Evolutionary conservation across 2,888 invertebrate genomes (phyloP), one percentile per base, ranked within the genome.

Genomic region (Tetranychus truncatus): DNA sequence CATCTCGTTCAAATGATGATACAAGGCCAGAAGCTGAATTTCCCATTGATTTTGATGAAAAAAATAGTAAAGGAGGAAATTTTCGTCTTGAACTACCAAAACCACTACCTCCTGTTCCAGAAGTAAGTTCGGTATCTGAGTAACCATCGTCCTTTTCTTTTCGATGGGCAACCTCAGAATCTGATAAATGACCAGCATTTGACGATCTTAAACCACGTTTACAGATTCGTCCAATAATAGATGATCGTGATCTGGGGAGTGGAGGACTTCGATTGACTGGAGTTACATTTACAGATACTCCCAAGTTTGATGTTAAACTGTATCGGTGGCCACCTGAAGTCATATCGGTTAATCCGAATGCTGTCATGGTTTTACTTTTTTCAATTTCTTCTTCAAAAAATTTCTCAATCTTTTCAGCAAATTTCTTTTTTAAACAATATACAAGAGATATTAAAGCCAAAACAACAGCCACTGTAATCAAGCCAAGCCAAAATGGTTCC

Each of bases 401-500:
- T 81, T 90, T 90, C 82, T 91, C 91, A 76, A 91, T 88, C 83
- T 91, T 90, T 81, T 91, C 91, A 0, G 91, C 91, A 82, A 91
- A 91, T 83, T 91, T 91, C 74, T 91, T 84, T 81, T 91, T 90
- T 79, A 91, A 89, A 82, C 91, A 90, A 89, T 91, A 91, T 21
- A 91, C 87, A 74, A 91, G 84, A 20, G 90, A 91, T 78, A 91
- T 89, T 78, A 89, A 86, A 74, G 88, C 88, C 80, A 92, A 86
- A 0, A 92, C 90, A 11, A 89, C 87, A 80, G 89, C 88, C 0
- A 92, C 91, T 0, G 91, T 90, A 82, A 92, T 89, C 66, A 92
- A 85, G 0, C 92, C 92, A 71, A 92, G 85, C 92, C 92, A 92
- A 83, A 92, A 92, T 0, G 92, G 92, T 81, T 92, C 91, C 80